Evolutionary conservation across 2,888 invertebrate genomes (phyloP), one percentile per base, ranked within the genome.

Genomic region (Crepidodera aurea): DNA sequence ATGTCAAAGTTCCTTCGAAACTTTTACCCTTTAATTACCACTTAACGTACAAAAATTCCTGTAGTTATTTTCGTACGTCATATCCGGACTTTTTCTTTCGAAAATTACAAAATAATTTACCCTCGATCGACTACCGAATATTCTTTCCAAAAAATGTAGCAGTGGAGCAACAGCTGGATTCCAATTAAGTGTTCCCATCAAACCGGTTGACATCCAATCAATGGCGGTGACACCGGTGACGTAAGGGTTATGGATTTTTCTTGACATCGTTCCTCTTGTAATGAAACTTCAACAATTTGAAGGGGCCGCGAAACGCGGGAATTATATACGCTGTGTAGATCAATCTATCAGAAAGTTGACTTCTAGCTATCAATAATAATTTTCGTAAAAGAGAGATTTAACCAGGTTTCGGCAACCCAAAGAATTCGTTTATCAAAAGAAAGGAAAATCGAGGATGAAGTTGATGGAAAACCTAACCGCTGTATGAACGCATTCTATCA

Each of bases 211-310:
- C 37, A 37, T 37, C 19, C 51, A 62, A 51, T 57, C 55, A 51
- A 51, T 57, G 51, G 56, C n/a, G 51, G 16, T 42, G 59, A 59
- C 51, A 59, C 51, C 51, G 22, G 40, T 44, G 44, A 44, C 53
- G 40, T 53, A 46, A 51, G 46, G 53, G 37, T 13, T 53, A 53
- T 53, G 53, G 18, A 60, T 60, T 60, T 59, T 59, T 53, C 60
- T 16, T 46, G 53, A 18, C 60, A 37, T 51, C 34, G 19, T 51
- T 29, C 22, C 40, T 39, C 25, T 40, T 53, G 40, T 53, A 53
- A 53, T 40, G 22, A 40, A 37, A 53, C 27, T 25, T 39, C 34
- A 22, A 48, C 13, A 29, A 16, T 48, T 27, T 48, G 10, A 48
- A 2, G 27, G 48, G 15, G 5, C 27, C 27, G 25, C 27, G 15